Evolutionary conservation across 2,888 invertebrate genomes (phyloP).

Genomic region (Brachypalpus laphriformis): DNA sequence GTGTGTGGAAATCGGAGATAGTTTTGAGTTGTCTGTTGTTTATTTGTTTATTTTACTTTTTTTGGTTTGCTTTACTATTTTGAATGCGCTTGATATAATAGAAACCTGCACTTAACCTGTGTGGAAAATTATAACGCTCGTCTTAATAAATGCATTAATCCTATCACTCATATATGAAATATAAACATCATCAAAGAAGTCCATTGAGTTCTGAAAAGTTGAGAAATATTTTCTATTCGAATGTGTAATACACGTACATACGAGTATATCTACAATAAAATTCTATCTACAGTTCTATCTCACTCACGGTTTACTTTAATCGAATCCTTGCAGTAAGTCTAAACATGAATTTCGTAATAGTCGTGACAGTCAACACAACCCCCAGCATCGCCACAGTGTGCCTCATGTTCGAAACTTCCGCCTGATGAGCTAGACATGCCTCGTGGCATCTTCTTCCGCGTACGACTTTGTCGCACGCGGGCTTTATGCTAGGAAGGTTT

Average conservation of each 20-base stretch:
- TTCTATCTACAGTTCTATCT: conserved; percentile 71
- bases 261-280: conserved; percentile 42
- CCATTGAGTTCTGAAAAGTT: conserved; percentile 23
- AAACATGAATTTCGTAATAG: conserved; percentile 86
- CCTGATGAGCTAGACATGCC: conserved; percentile 76
- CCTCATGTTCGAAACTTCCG: conserved; percentile 75
- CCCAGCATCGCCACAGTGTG: conserved; percentile 76
- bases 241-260: conserved; percentile 37
- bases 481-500: conserved; percentile 87
- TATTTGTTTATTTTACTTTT: conserved; percentile 17
- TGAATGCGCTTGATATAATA: conserved; percentile 65
- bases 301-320: conserved; percentile 64
- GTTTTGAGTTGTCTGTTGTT: conserved; percentile 67
- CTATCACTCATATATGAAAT: conserved; percentile 34
- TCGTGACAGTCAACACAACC: conserved; percentile 83
- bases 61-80: conserved; percentile 43
- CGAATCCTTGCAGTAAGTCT: conserved; percentile 76
- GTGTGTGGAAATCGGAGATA: conserved; percentile 68
- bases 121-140: conserved; percentile 52
- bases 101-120: conserved; percentile 67
- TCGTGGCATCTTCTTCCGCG: conserved; percentile 84
- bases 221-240: conserved; percentile 11
- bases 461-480: conserved; percentile 85
- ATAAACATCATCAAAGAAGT: conserved; percentile 35
- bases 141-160: conserved; percentile 40